Conservation (phyloP, 2,113 vertebrate genomes). For the Capreolus pygargus region DNA sequence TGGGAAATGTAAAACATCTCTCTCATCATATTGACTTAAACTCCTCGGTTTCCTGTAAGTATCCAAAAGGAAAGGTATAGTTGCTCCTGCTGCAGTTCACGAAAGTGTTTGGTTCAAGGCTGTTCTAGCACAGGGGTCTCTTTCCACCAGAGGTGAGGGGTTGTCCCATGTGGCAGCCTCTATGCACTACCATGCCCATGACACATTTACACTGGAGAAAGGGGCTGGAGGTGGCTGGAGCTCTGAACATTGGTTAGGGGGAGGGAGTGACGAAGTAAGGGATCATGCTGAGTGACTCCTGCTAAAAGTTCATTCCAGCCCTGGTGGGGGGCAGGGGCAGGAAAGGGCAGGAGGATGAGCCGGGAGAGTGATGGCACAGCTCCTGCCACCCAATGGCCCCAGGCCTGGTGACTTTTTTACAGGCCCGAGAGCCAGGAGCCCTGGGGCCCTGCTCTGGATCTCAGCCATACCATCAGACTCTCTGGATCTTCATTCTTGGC, state of each 20-base stretch:
- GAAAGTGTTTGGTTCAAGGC: background rate
- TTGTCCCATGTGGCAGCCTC: background rate
- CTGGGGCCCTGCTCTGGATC: background rate
- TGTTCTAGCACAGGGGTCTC: background rate
- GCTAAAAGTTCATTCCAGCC: background rate
- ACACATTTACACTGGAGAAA: background rate
- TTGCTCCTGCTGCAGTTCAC: background rate
- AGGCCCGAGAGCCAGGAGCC: background rate
- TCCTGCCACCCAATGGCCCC: background rate
- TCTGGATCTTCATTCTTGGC: background rate
- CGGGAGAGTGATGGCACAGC: too few relatives aligned
- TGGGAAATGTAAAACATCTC: background rate
- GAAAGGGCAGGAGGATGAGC: background rate
- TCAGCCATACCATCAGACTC: background rate
- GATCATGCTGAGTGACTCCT: rapidly evolving
- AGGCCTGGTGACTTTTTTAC: background rate
- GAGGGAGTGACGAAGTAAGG: background rate
- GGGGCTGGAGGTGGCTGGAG: background rate
- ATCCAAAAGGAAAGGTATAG: background rate
- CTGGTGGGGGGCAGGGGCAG: background rate
- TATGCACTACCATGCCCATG: background rate
- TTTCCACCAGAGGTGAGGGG: background rate
- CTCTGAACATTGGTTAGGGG: too few relatives aligned
- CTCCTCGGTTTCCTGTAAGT: background rate
- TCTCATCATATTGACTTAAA: background rate